Base-by-base conservation (phyloP, 2,113 vertebrate species). In the Rostratula benghalensis region DNA sequence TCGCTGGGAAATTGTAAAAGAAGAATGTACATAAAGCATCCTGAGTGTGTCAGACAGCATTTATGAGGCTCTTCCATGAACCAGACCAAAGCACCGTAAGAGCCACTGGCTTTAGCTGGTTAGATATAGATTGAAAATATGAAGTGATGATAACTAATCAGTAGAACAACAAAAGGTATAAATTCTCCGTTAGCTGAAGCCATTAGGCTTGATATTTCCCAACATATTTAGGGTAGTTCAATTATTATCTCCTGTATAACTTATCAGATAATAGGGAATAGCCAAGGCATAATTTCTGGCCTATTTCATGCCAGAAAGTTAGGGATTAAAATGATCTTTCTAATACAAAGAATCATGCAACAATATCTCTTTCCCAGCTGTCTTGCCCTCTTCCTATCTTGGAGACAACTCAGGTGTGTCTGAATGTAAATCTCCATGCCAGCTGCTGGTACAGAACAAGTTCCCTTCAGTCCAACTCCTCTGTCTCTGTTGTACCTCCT, bases 301-400 rank as follows among this genome's bases (percentile, higher is more conserved):
- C 69, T 68, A 1, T 83, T 92, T 86, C 63, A 59, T 85, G 41
- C 31, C 35, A 30, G 82, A 80, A 88, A 56, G 51, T 77, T 88
- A 78, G 71, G 74, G 88, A 96, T 95, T 94, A 83, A 93, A 87
- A 67, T 56, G 33, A 77, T 63, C 30, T 83, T 89, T 92, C 46
- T 93, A 93, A 94, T 91, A 75, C 79, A n/a, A 93, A 83, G 56
- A 90, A 86, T 84, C 90, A 63, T 57, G 28, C 22, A 83, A 10
- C 46, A 74, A 33, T 65, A 51, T 70, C 88, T 90, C 81, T 87
- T 64, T 48, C 33, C 41, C 91, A 83, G 64, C 80, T 92, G 79
- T 24, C 91, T 53, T 57, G 30, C 17, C 65, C 53, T 73, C 53
- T 75, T 43, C 65, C 17, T 21, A 11, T 30, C 75, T 74, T 51